Conservation (phyloP, 2,113 vertebrate genomes). For the Tor tambroides region DNA sequence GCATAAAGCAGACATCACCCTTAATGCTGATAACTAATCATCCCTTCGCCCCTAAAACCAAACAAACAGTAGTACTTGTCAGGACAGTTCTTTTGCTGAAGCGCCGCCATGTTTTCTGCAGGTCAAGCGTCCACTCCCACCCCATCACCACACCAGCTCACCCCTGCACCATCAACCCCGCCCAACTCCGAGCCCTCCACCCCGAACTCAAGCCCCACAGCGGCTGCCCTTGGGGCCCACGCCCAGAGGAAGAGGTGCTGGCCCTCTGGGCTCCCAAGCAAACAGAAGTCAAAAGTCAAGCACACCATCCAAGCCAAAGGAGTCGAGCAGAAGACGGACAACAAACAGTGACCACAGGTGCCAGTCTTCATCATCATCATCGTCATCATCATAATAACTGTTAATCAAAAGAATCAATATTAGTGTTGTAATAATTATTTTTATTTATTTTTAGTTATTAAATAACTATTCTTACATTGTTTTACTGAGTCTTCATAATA, state of each 20-base stretch:
- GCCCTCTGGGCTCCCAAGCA: conserved; percentile 59
- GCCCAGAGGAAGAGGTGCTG: conserved; percentile 64
- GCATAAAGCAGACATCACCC: too few species aligned
- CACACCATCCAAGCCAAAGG: conserved; percentile 52
- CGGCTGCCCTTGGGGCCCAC: not conserved
- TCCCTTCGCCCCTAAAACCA: too few species aligned
- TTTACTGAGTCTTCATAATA: too few species aligned
- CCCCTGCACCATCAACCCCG: not conserved
- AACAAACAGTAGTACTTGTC: not conserved
- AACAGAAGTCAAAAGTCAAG: conserved; percentile 62
- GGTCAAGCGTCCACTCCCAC: not conserved
- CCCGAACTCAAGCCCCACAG: conserved; percentile 22
- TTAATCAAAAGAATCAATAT: too few species aligned
- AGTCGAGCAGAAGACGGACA: not conserved
- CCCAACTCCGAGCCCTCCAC: conserved; percentile 32
- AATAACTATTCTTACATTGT: too few species aligned
- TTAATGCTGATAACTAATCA: too few species aligned
- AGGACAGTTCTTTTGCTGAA: not conserved
- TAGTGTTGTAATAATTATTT: too few species aligned
- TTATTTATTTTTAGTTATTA: too few species aligned
- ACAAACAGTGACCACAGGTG: conserved; percentile 37
- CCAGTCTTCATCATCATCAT: too few species aligned
- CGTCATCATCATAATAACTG: too few species aligned
- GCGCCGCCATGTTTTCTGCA: not conserved
- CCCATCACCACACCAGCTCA: not conserved